Conservation (phyloP, 2,797 vertebrate genomes). For the Percopsis omiscomaycus region DNA sequence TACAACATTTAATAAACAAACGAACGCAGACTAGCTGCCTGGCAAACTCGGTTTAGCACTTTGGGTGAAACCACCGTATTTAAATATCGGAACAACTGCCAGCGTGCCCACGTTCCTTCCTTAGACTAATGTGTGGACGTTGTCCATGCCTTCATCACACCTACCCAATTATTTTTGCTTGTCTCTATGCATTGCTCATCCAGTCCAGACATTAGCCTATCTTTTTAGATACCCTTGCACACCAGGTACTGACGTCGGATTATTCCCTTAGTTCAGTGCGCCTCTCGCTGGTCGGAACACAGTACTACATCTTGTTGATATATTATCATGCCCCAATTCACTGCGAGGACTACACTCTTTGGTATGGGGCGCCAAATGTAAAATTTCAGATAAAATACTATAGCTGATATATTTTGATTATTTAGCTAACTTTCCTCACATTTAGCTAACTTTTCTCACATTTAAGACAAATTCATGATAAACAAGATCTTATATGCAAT, state of each 20-base stretch:
- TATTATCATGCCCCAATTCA: constrained; percentile 71
- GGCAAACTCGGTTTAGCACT: background rate
- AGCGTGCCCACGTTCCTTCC: constrained; percentile 34
- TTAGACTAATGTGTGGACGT: constrained; percentile 39
- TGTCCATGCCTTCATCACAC: constrained; percentile 34
- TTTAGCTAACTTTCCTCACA: too few species aligned
- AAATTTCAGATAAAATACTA: too few species aligned
- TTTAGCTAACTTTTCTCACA: too few species aligned
- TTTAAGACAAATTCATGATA: too few species aligned
- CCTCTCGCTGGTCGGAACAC: constrained; percentile 55
- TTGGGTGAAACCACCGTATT: constrained; percentile 32
- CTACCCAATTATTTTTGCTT: constrained; percentile 3
- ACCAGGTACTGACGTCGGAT: background rate
- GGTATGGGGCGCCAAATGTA: background rate
- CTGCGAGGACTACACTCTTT: constrained; percentile 50
- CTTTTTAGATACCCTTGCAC: background rate
- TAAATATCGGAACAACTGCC: constrained; percentile 42
- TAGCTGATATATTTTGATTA: too few species aligned
- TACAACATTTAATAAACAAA: constrained; percentile 23
- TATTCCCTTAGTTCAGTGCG: constrained; percentile 21
- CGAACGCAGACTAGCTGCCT: constrained; percentile 35
- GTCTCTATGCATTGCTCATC: constrained; percentile 50
- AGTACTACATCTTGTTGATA: constrained; percentile 64
- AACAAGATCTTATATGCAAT: too few species aligned
- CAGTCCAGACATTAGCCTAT: constrained; percentile 43